A percentile compares a stretch with the other conserved stretches of the same genome.
These are phyloP conservation scores for Ophthalmolycus amberensis DNA, from an alignment of 2,113 vertebrate species.

Conservation along the genomic window DNA sequence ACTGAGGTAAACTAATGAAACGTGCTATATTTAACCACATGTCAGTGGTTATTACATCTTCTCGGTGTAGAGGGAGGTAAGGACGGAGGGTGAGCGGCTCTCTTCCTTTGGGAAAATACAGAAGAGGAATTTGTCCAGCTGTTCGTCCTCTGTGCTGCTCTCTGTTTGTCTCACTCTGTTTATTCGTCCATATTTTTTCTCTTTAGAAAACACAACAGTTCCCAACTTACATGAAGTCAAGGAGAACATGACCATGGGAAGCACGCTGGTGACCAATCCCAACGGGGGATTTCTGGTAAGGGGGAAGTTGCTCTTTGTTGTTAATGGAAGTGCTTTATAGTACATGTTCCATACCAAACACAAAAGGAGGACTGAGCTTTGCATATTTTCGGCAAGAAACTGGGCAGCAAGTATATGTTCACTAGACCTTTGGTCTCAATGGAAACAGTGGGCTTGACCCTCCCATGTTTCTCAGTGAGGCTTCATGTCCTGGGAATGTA, in stretches of 20 bases:
- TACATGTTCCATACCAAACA: slow-evolving; percentile 44
- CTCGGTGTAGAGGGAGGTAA: not conserved
- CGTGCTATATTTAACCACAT: slow-evolving; percentile 42
- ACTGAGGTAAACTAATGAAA: slow-evolving; percentile 28
- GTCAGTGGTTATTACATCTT: slow-evolving; percentile 37
- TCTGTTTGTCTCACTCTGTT: slow-evolving; percentile 70
- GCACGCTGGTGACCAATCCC: slow-evolving; percentile 94
- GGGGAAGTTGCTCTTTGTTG: slow-evolving; percentile 4
- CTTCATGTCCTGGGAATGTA: slow-evolving; percentile 51
- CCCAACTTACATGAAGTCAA: slow-evolving; percentile 93
- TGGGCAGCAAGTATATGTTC: slow-evolving; percentile 13
- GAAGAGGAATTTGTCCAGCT: slow-evolving; percentile 73
- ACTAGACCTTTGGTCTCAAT: slow-evolving; percentile 49
- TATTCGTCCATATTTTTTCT: slow-evolving; percentile 70
- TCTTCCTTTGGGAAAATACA: slow-evolving; percentile 75
- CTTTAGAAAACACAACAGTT: slow-evolving; percentile 87
- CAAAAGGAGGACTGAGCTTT: slow-evolving; percentile 19
- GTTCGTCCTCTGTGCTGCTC: slow-evolving; percentile 50
- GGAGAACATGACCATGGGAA: slow-evolving; percentile 99
- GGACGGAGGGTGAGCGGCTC: slow-evolving; percentile 9
- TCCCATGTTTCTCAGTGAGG: slow-evolving; percentile 33
- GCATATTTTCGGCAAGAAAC: slow-evolving; percentile 22
- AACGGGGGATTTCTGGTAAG: slow-evolving; percentile 97
- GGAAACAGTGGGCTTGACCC: slow-evolving; percentile 30
- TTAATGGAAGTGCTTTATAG: slow-evolving; percentile 20